These are phyloP conservation scores for Trypoxylus dichotomus DNA, from an alignment of 1,140 invertebrate species.

Conservation along the genomic window DNA sequence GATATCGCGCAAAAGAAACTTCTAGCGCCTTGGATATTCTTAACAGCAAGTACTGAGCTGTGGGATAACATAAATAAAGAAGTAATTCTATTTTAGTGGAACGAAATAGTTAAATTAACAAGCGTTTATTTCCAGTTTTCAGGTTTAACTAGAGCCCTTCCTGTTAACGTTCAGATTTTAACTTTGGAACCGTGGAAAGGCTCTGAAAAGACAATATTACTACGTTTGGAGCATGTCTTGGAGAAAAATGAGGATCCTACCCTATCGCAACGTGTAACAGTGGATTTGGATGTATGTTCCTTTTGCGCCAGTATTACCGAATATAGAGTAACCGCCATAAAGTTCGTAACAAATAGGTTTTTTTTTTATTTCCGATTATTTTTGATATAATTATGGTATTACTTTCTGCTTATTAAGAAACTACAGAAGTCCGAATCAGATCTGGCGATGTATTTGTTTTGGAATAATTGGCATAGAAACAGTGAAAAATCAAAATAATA, in stretches of 20 bases:
- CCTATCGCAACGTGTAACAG: slow-evolving; percentile 55
- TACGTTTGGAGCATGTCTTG: slow-evolving; percentile 66
- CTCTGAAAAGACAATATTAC: slow-evolving; percentile 54
- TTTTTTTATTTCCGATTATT: too few relatives aligned
- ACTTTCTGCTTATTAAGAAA: too few relatives aligned
- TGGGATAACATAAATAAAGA: not conserved
- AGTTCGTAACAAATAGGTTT: too few relatives aligned
- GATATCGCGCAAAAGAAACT: slow-evolving; percentile 37
- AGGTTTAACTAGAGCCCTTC: slow-evolving; percentile 48
- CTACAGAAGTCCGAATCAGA: too few relatives aligned
- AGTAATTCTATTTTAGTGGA: not conserved
- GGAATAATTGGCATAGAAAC: too few relatives aligned
- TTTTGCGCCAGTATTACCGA: not conserved
- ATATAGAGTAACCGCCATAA: too few relatives aligned
- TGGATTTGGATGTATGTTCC: slow-evolving; percentile 49
- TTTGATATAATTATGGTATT: too few relatives aligned
- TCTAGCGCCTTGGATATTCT: slow-evolving; percentile 39
- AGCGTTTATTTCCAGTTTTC: slow-evolving; percentile 29
- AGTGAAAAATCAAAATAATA: too few relatives aligned
- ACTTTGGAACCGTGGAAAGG: slow-evolving; percentile 68
- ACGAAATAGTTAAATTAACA: slow-evolving; percentile 32
- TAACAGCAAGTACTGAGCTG: not conserved
- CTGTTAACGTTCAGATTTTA: slow-evolving; percentile 65
- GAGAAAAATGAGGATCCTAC: slow-evolving; percentile 57
- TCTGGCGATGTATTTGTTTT: too few relatives aligned